Conservation (phyloP, 2,888 invertebrate genomes). For the Coelinius sp. region DNA sequence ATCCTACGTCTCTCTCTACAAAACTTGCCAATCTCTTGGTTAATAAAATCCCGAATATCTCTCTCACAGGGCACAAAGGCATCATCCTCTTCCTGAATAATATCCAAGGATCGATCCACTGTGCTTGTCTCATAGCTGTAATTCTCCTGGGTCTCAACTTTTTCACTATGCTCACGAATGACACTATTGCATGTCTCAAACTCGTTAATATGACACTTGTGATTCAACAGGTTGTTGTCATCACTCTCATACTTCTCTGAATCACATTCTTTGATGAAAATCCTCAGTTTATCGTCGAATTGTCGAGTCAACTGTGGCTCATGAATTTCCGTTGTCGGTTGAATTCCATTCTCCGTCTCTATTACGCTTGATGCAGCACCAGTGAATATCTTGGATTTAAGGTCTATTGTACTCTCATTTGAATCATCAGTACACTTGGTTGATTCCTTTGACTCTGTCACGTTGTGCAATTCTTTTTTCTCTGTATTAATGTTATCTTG, state of each 20-base stretch:
- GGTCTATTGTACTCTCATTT: slow-evolving; percentile 30
- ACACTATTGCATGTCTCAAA: slow-evolving; percentile 25
- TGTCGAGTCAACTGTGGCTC: slow-evolving; percentile 58
- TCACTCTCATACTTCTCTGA: slow-evolving; percentile 48
- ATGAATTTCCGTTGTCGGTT: slow-evolving; percentile 23
- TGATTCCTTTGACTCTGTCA: slow-evolving; percentile 18
- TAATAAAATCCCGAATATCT: slow-evolving; percentile 72
- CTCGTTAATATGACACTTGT: slow-evolving; percentile 40
- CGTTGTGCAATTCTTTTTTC: not conserved
- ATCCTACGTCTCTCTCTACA: slow-evolving; percentile 66
- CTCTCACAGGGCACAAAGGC: slow-evolving; percentile 73
- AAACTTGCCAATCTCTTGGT: slow-evolving; percentile 72
- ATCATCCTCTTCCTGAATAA: slow-evolving; percentile 84
- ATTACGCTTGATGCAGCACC: slow-evolving; percentile 16
- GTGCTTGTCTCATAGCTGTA: slow-evolving; percentile 75
- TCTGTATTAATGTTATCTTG: not conserved
- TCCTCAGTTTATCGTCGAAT: slow-evolving; percentile 61
- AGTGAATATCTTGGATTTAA: slow-evolving; percentile 26
- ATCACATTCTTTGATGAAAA: slow-evolving; percentile 60
- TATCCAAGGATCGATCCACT: slow-evolving; percentile 80
- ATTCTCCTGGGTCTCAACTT: slow-evolving; percentile 73
- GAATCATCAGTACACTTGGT: slow-evolving; percentile 9
- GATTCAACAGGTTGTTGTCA: slow-evolving; percentile 42
- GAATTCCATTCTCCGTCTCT: slow-evolving; percentile 37
- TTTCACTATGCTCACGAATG: slow-evolving; percentile 71